phyloP scores from a whole-genome alignment of 2,113 vertebrate genomes.

The Tapirus terrestris region DNA sequence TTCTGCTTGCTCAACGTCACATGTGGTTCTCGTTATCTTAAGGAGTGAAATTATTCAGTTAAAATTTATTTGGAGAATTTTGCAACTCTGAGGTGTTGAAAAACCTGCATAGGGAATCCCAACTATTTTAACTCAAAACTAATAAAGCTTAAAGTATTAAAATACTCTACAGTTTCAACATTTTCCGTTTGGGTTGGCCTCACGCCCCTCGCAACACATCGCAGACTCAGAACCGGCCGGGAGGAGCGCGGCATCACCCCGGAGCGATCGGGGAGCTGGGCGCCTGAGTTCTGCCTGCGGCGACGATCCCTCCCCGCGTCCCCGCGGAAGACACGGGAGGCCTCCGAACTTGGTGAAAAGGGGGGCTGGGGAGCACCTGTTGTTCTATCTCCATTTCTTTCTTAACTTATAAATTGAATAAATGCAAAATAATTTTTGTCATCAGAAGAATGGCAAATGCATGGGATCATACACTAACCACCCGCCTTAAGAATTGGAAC shows the following conservation, averaged over 20 bases:
- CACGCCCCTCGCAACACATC: background rate
- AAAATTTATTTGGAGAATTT: constrained; percentile 35
- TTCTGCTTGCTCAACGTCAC: background rate
- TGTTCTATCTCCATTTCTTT: background rate
- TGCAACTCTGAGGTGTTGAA: background rate
- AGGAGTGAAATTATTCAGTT: background rate
- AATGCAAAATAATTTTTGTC: background rate
- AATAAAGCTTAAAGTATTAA: background rate
- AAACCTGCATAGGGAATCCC: constrained; percentile 31
- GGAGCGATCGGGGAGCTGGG: background rate
- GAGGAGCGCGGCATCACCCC: background rate
- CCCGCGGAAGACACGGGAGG: background rate
- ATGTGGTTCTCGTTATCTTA: background rate
- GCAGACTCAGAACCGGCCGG: background rate
- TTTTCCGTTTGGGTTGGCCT: constrained; percentile 5
- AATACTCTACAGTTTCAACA: background rate
- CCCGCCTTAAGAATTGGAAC: background rate
- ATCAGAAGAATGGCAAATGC: background rate
- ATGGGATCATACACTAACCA: background rate
- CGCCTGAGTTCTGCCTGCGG: background rate
- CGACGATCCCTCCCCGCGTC: background rate
- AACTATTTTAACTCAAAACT: constrained; percentile 3
- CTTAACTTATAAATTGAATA: background rate
- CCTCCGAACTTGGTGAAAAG: background rate
- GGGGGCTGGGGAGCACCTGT: background rate